A percentile compares a stretch with the other conserved stretches of the same genome.
Conservation (phyloP, 2,797 vertebrate species). For the Sebastes oblongus region DNA sequence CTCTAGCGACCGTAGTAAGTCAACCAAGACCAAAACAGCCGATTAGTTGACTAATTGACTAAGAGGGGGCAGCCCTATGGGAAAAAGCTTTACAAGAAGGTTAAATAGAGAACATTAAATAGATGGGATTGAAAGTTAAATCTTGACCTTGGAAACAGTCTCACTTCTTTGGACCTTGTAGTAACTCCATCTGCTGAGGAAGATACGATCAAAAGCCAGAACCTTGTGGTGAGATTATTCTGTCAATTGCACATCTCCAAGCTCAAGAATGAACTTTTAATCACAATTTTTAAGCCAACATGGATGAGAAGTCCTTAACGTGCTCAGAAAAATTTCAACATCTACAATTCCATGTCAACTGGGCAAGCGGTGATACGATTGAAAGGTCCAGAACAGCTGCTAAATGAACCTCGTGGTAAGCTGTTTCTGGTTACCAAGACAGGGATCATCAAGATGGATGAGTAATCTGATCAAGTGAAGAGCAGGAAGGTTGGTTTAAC, state of each 20-base stretch:
- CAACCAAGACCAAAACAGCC: too few relatives aligned
- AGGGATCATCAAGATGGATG: neutral
- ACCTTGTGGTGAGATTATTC: neutral
- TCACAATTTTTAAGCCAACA: neutral
- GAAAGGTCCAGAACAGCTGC: neutral
- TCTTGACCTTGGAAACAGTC: neutral
- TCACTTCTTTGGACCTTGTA: neutral
- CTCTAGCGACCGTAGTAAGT: too few relatives aligned
- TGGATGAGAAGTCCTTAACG: too few relatives aligned
- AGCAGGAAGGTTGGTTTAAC: neutral
- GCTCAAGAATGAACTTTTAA: neutral
- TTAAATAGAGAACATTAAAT: neutral
- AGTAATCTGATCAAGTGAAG: too few relatives aligned
- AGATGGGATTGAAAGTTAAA: conserved; percentile 2
- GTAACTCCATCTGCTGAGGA: neutral
- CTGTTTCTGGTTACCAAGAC: neutral
- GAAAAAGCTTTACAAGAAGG: neutral
- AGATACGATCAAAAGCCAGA: neutral
- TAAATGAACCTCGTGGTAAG: neutral
- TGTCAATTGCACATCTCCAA: neutral
- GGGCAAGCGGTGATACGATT: neutral
- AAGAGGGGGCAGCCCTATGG: neutral
- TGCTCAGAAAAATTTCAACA: too few relatives aligned
- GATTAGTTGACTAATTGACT: too few relatives aligned
- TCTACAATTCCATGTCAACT: too few relatives aligned